Base-by-base conservation (phyloP, 2,888 invertebrate species). In the Agonopterix arenella region DNA sequence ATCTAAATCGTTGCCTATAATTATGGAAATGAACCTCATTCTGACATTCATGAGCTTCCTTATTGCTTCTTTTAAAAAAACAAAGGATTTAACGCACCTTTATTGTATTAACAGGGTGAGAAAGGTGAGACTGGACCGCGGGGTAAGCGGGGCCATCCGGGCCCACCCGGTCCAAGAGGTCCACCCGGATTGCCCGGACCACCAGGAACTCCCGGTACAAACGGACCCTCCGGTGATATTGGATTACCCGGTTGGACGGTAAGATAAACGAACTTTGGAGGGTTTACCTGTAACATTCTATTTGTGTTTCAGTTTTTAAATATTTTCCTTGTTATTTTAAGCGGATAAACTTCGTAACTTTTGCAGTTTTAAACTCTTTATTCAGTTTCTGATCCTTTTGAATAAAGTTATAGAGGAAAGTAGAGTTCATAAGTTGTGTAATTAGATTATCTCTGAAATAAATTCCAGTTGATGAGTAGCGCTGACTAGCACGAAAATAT, bases 211-310 rank as follows among this genome's bases (percentile, higher is more conserved):
- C 90, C 93, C 0, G 93, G 94, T 36, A 92, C 90, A 53, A 91
- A 93, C 45, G 95, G 95, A 47, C 81, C 85, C 51, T 90, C 92
- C 42, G 94, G 96, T 48, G 95, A 96, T 73, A 93, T 94, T 63
- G 95, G 95, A 52, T 80, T 93, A 55, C 94, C 94, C 9, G 96
- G 96, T 91, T 93, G 93, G 95, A 95, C 92, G 91, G 92, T 90
- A 63, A 76, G 74, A 54, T 55, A 58, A 57, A 51, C 46, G 54
- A 56, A 45, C 37, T 50, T 49, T 37, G 36, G 36, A 46, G 16
- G 41, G 49, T 44, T 47, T 36, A 36, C 40, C 44, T 9, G 36
- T 36, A 46, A 51, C 42, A 46, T 52, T 48, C 28, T 37, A 11
- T 47, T 49, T 47, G 45, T 52, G 36, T 52, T 41, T 38, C 4